Conservation (phyloP, 2,888 invertebrate species). For the Agonum fuliginosum region DNA sequence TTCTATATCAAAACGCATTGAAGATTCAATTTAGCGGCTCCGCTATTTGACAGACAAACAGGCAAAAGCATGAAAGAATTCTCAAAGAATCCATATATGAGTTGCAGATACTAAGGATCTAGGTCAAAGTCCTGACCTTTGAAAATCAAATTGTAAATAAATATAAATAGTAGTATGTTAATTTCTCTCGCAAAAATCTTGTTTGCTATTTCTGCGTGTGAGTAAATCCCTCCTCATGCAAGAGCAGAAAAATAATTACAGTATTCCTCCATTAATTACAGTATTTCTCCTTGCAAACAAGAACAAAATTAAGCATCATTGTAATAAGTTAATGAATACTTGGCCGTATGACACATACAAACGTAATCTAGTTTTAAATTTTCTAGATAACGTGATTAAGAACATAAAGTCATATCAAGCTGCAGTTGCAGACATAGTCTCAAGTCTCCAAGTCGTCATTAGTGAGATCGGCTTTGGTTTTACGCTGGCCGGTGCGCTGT, state of each 20-base stretch:
- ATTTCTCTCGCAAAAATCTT: too few species aligned
- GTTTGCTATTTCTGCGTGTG: background rate
- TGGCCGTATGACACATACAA: slow-evolving; percentile 20
- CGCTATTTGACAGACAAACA: too few species aligned
- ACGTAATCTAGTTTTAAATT: slow-evolving; percentile 54
- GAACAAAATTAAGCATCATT: slow-evolving; percentile 38
- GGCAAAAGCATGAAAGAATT: too few species aligned
- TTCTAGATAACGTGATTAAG: slow-evolving; percentile 55
- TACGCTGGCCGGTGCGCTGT: background rate
- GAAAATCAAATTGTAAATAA: too few species aligned
- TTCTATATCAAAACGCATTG: too few species aligned
- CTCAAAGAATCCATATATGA: too few species aligned
- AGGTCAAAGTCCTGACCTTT: too few species aligned
- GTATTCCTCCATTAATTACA: slow-evolving; percentile 27
- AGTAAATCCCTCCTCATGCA: background rate
- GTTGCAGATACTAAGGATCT: too few species aligned
- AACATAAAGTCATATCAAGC: slow-evolving; percentile 53
- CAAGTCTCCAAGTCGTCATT: slow-evolving; percentile 9
- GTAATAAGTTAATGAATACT: slow-evolving; percentile 38
- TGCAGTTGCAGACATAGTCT: too few species aligned
- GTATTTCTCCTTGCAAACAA: slow-evolving; percentile 28
- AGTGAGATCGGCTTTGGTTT: slow-evolving; percentile 27
- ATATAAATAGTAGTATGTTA: too few species aligned
- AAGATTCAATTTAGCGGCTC: too few species aligned
- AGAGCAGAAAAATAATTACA: background rate